Conservation (phyloP, 2,888 invertebrate species). For the Phlogophora meticulosa region DNA sequence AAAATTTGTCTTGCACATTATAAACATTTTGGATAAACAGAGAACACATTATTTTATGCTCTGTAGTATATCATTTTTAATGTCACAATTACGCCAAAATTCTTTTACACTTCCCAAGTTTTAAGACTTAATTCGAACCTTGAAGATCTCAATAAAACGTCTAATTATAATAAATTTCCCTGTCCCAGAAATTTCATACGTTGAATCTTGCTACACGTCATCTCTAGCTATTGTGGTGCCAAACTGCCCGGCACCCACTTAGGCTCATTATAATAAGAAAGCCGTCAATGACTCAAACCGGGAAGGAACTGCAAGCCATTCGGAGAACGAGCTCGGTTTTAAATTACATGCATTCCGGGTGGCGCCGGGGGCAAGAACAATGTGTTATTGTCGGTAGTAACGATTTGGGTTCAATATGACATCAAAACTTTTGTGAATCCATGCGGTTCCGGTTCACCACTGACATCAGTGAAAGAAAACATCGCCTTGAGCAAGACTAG, state of each 20-base stretch:
- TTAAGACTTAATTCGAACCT: neutral
- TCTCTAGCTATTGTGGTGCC: constrained; percentile 69
- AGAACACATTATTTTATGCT: constrained; percentile 3
- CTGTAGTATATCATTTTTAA: constrained; percentile 11
- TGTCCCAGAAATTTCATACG: constrained; percentile 6
- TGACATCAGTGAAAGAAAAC: no score
- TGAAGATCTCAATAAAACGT: constrained; percentile 8
- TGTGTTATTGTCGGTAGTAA: constrained; percentile 36
- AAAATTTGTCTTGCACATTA: constrained; percentile 14
- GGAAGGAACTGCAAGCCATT: constrained; percentile 65
- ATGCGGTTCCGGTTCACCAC: neutral
- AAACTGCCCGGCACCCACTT: constrained; percentile 66
- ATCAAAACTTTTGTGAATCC: constrained; percentile 2
- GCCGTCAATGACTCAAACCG: constrained; percentile 75
- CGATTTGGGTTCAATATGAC: constrained; percentile 32
- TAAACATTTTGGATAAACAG: constrained; percentile 22
- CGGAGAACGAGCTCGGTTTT: constrained; percentile 50
- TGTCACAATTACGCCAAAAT: constrained; percentile 14
- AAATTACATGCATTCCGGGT: constrained; percentile 64
- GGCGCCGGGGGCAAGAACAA: constrained; percentile 66
- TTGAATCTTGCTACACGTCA: constrained; percentile 43
- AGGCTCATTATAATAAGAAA: constrained; percentile 76
- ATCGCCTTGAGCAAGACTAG: no score
- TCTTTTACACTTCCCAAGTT: neutral
- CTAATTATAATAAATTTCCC: constrained; percentile 20